phyloP scores from a whole-genome alignment of 2,888 invertebrate species.

The Xestia c-nigrum region DNA sequence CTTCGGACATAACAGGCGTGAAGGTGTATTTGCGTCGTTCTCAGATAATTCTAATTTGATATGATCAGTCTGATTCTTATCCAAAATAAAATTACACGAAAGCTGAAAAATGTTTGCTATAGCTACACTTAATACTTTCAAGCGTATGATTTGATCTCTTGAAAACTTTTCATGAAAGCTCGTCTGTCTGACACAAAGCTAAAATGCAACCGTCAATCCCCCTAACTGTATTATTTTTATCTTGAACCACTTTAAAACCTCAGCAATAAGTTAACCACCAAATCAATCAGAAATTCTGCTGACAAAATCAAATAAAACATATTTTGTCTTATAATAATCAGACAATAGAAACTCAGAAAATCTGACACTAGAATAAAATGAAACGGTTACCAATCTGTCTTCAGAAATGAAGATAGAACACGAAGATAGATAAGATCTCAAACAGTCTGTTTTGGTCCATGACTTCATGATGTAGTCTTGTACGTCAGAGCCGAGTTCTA shows the following conservation, averaged over 20 bases:
- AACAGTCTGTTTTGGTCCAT: constrained; percentile 42
- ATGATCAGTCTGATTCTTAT: not conserved
- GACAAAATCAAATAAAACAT: constrained; percentile 22
- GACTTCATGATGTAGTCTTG: constrained; percentile 25
- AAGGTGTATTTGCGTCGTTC: not conserved
- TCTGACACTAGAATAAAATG: constrained; percentile 1
- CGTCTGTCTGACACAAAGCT: not conserved
- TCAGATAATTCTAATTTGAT: not conserved
- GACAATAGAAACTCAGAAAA: constrained; percentile 5
- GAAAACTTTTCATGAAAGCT: not conserved
- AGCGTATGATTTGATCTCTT: not conserved
- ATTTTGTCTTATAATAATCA: constrained; percentile 13
- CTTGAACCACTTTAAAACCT: not conserved
- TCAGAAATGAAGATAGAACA: constrained; percentile 16
- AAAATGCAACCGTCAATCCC: not conserved
- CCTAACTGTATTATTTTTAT: not conserved
- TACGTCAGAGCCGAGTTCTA: constrained; percentile 45
- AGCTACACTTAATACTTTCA: not conserved
- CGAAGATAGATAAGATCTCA: constrained; percentile 26
- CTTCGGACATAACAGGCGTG: not conserved
- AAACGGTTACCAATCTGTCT: constrained; percentile 13
- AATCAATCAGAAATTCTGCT: constrained; percentile 33
- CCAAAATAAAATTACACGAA: not conserved
- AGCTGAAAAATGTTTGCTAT: not conserved
- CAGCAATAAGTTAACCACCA: constrained; percentile 1